phyloP scores from a whole-genome alignment of 2,113 vertebrate species.

The Pterocles gutturalis region DNA sequence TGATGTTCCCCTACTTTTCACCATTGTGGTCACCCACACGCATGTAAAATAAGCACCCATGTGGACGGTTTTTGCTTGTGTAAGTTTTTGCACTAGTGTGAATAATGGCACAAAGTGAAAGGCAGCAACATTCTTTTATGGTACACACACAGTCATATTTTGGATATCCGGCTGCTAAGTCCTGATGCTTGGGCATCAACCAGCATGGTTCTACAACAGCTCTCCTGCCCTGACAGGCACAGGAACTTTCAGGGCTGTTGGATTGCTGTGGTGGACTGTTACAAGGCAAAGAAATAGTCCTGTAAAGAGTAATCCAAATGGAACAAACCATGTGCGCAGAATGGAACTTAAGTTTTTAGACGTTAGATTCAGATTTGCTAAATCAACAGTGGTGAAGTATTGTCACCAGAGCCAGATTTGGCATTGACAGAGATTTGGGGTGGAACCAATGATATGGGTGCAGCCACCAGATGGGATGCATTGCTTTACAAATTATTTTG shows the following conservation, averaged over 20 bases:
- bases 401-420: neutral
- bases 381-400: neutral
- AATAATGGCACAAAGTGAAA: neutral
- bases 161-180: neutral
- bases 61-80: neutral
- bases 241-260: rapidly evolving
- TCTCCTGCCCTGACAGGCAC: neutral
- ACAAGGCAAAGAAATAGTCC: neutral
- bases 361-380: neutral
- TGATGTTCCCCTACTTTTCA: neutral
- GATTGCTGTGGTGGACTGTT: neutral
- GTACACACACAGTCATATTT: neutral
- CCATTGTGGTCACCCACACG: neutral
- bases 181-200: neutral
- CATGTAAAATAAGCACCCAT: neutral
- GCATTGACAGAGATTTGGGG: neutral
- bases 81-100: neutral
- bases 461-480: neutral
- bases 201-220: neutral
- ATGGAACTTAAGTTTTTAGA: neutral
- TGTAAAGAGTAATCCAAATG: neutral
- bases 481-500: neutral
- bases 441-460: rapidly evolving
- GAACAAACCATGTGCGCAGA: neutral
- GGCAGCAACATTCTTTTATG: neutral